Percentiles rank a stretch among this genome's conserved stretches.
Conservation (phyloP, 1,140 invertebrate species). For the Pachypsylla venusta region DNA sequence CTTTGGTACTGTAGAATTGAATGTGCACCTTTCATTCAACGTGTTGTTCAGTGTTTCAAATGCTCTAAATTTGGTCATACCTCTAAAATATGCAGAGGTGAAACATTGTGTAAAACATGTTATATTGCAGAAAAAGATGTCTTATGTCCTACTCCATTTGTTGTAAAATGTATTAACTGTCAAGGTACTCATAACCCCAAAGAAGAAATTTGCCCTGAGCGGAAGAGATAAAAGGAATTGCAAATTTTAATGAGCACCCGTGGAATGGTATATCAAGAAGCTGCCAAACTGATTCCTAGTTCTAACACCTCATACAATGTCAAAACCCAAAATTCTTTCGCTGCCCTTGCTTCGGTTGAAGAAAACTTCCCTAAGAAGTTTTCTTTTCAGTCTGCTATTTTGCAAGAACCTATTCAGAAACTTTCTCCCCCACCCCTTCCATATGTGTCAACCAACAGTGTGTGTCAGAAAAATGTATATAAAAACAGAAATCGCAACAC, state of each 20-base stretch:
- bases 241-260: background rate
- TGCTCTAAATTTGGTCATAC: background rate
- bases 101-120: background rate
- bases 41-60: background rate
- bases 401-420: background rate
- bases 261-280: background rate
- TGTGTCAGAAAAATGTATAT: background rate
- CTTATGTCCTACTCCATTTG: background rate
- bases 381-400: background rate
- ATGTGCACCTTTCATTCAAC: background rate
- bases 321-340: background rate
- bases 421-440: background rate
- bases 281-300: background rate
- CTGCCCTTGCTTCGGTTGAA: background rate
- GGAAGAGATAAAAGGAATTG: background rate
- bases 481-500: background rate
- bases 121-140: background rate
- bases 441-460: background rate
- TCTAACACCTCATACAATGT: background rate
- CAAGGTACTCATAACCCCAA: background rate
- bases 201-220: background rate
- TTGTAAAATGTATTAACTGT: background rate
- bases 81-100: background rate
- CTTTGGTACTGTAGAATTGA: background rate
- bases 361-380: background rate